Base-by-base conservation (phyloP, 2,888 invertebrate species). In the Athripsodes cinereus region DNA sequence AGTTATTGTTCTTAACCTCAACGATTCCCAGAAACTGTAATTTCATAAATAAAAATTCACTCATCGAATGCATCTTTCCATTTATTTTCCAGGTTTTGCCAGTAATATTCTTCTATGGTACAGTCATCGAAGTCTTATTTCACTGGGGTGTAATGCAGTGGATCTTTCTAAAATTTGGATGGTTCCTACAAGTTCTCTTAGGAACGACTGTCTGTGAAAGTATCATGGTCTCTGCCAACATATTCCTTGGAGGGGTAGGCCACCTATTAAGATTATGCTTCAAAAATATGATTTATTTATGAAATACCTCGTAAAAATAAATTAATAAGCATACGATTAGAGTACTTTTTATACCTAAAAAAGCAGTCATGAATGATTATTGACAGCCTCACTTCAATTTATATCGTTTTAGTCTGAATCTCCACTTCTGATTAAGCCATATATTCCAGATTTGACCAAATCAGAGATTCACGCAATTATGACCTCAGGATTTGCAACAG, bases 131-230 rank as follows among this genome's bases (percentile, higher is more conserved):
- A 66, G 84, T 97, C 1, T 74, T 97, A 31, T 96, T 94, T 75
- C 93, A 90, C 74, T 80, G 87, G 72, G 96, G 96, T 0, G 81
- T 86, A 0, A 88, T 98, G 83, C 96, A 96, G 74, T 87, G 85
- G 79, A 74, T 94, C 60, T 88, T 96, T 34, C 68, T 84, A 20
- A 89, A 88, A 69, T 72, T 96, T 22, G 96, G 96, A 0, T 85
- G 86, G 76, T 69, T 90, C 13, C 77, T 96, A 55, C 86, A 88
- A 65, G 69, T 74, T 13, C 71, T 86, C 0, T 74, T 94, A 72
- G 89, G 86, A 16, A 97, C 97, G 0, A 94, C 97, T 0, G 92
- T 96, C 1, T 94, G 94, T 57, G 98, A 98, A 74, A 96, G 96
- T 58, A 86, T 97, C 44, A 94, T 88, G 62, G 87, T 93, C n/a